Evolutionary conservation across 2,113 vertebrate species (phyloP).

Genomic region (Labrus mixtus): DNA sequence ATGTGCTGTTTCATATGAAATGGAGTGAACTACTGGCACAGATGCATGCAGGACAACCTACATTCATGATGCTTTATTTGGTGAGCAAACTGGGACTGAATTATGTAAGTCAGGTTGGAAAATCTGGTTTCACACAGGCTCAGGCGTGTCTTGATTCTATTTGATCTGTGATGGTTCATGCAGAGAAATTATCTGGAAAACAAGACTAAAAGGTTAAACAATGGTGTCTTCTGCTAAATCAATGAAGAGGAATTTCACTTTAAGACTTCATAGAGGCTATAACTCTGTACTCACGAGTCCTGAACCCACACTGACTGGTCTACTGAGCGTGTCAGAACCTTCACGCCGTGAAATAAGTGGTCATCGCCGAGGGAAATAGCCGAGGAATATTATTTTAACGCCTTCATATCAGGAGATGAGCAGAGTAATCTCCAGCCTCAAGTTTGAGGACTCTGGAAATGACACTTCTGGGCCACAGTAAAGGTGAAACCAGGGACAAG

Average conservation of each 20-base stretch:
- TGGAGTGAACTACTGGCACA: conserved; percentile 14
- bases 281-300: conserved; percentile 6
- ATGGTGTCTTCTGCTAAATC: background rate
- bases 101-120: conserved; percentile 20
- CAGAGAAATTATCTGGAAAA: background rate
- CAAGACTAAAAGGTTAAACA: background rate
- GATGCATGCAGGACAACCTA: conserved; percentile 5
- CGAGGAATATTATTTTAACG: conserved; percentile 39
- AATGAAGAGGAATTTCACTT: background rate
- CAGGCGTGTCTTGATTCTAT: conserved; percentile 1
- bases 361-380: conserved; percentile 39
- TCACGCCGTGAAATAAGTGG: conserved; percentile 16
- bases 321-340: conserved; percentile 15
- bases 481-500: conserved; percentile 59
- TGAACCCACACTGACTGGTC: conserved; percentile 12
- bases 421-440: conserved; percentile 44
- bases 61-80: background rate
- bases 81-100: background rate
- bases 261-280: conserved; percentile 5
- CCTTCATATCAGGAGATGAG: conserved; percentile 35
- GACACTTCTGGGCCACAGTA: conserved; percentile 66
- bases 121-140: conserved; percentile 22
- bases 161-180: background rate
- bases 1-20: conserved; percentile 35
- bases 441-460: conserved; percentile 63